Percentiles rank a stretch among this genome's conserved stretches.
Evolutionary conservation across 2,888 invertebrate genomes (phyloP).

Genomic region (Eugnorisma glareosa): DNA sequence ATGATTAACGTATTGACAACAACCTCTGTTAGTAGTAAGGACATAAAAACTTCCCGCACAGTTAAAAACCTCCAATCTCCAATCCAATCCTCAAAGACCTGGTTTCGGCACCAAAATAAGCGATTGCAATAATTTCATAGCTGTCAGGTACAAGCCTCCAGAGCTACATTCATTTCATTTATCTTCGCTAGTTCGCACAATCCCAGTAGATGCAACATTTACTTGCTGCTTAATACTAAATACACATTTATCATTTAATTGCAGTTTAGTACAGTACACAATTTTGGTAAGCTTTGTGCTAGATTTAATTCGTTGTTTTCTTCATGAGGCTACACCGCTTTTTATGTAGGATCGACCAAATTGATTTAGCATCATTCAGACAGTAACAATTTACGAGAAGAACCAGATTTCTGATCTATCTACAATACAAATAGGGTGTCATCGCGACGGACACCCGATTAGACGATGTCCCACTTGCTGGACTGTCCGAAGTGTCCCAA

Average conservation of each 20-base stretch:
- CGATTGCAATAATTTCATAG: constrained; percentile 73
- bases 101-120: constrained; percentile 65
- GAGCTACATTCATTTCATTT: constrained; percentile 77
- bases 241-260: constrained; percentile 53
- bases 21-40: not conserved
- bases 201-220: constrained; percentile 59
- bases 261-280: constrained; percentile 21
- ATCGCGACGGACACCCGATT: too few species aligned
- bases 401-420: not conserved
- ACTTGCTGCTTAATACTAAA: constrained; percentile 45
- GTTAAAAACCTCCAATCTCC: not conserved
- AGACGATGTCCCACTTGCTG: too few species aligned
- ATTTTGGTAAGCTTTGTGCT: constrained; percentile 2
- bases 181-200: constrained; percentile 70
- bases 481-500: too few species aligned
- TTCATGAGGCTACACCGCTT: not conserved
- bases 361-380: not conserved
- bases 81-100: too few species aligned
- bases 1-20: not conserved
- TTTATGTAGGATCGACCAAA: not conserved
- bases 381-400: too few species aligned
- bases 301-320: constrained; percentile 7
- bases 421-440: not conserved
- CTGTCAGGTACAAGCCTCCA: constrained; percentile 70
- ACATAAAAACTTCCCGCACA: not conserved